Evolutionary conservation across 37 sponge, comb jelly and placozoan genomes (phyloP), one percentile per base, ranked within the genome.

Genomic region (Agelas oroides): DNA sequence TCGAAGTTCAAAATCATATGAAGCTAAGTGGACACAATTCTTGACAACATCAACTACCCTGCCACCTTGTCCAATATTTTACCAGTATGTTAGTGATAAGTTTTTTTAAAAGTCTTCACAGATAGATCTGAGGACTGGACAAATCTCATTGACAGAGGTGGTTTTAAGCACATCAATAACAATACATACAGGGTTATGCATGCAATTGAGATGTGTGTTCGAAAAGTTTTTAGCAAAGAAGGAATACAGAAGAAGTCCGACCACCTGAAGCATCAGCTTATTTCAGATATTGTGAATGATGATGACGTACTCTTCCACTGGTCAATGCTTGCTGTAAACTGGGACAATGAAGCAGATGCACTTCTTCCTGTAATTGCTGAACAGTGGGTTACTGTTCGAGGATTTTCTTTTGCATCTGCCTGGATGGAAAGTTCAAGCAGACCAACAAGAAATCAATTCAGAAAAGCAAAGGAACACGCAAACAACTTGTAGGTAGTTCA

Each of bases 91-190:
- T 3, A 46, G 6, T 46, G 46, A 46, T 8, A 12, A 3, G 6
- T 12, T 46, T 8, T 12, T 46, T 3, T 3, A 46, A 46, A 8
- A 3, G 46, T 12, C n/a, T n/a, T n/a, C n/a, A n/a, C n/a, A 46
- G 6, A n/a, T n/a, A 8, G 8, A 8, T 46, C 46, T 64, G 62
- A 61, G 59, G 34, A 59, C 35, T 81, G 81, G 69, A 69, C 81
- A 53, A 81, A 81, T 54, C 20, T 41, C 23, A 69, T 81, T 17
- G 81, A 68, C 37, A 67, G 79, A 33, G 79, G 81, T 68, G 70
- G 70, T 15, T 70, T 70, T 33, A 39, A 53, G 54, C 81, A 81
- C 52, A 66, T 78, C 27, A 31, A 77, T 30, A 37, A 59, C 52
- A 30, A 8, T 2, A 78, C 79, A 20, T 78, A 64, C 66, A 52